A percentile compares a stretch with the other conserved stretches of the same genome.
These are phyloP conservation scores for Hermaeophaga mercurialis DNA, from an alignment of 2,888 invertebrate genomes.

Conservation along the genomic window DNA sequence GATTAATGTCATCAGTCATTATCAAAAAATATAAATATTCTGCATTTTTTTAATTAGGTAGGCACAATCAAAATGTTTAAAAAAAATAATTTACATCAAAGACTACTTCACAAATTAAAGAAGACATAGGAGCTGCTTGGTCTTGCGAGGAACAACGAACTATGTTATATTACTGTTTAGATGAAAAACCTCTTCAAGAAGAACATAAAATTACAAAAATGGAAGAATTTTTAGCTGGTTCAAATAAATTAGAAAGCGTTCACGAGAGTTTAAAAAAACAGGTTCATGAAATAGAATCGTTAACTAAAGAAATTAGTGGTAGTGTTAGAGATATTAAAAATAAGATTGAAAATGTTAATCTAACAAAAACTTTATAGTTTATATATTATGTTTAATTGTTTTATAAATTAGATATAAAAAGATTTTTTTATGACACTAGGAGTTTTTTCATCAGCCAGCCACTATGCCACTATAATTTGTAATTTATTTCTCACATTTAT, in stretches of 20 bases:
- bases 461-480: too few relatives aligned
- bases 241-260: slow-evolving; percentile 43
- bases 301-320: slow-evolving; percentile 36
- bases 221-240: slow-evolving; percentile 47
- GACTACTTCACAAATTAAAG: slow-evolving; percentile 39
- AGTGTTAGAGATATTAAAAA: slow-evolving; percentile 35
- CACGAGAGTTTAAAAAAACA: slow-evolving; percentile 36
- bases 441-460: too few relatives aligned
- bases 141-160: slow-evolving; percentile 41
- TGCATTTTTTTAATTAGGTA: too few relatives aligned
- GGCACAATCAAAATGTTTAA: slow-evolving; percentile 48
- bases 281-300: slow-evolving; percentile 35
- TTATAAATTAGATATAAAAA: too few relatives aligned
- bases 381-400: too few relatives aligned
- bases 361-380: neutral
- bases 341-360: slow-evolving; percentile 3
- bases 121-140: slow-evolving; percentile 44
- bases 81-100: slow-evolving; percentile 33
- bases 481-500: too few relatives aligned
- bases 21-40: too few relatives aligned
- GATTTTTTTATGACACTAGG: too few relatives aligned
- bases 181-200: slow-evolving; percentile 44
- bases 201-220: slow-evolving; percentile 44
- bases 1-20: too few relatives aligned
- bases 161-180: slow-evolving; percentile 46